Base-by-base conservation (phyloP, 2,113 vertebrate genomes). In the Chaenocephalus aceratus region DNA sequence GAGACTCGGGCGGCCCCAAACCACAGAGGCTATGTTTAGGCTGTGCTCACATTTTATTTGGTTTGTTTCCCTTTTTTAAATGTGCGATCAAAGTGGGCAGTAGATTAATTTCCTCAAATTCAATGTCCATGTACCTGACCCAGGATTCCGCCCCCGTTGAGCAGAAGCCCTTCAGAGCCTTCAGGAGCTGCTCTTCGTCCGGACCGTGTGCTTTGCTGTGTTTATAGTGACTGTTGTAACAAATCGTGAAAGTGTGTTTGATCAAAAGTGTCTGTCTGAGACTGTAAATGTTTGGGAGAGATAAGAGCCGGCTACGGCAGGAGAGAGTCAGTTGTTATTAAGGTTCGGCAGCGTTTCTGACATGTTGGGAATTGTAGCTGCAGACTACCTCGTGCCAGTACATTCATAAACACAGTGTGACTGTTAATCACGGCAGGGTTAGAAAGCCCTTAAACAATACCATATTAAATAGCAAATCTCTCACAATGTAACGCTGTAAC, bases 161-260 rank as follows among this genome's bases (percentile, higher is more conserved):
- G 26, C 16, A 8, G 61, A 14, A 10, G 57, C 30, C 18, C 34
- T 30, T 30, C 56, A 10, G 48, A 5, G 67, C 52, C 59, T 75
- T 60, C n/a, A 46, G 49, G 48, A 57, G 59, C 36, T 15, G 21
- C 21, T 36, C 34, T 53, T 21, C 26, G 46, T 67, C 36, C 26
- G 5, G 48, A 53, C 30, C 30, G 60, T 74, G 73, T 53, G 45
- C 57, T 85, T 80, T 80, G 51, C 63, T 54, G 59, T 82, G 51
- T 67, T 49, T 75, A 26, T 21, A 11, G 21, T 41, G 30, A 30
- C 3, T 30, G 2, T 26, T 26, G 26, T 26, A 30, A 30, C 30
- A 30, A 0, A 30, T 30, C 30, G 30, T 30, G 30, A 30, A 30
- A 30, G 30, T 30, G 30, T 30, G 16, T 72, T 59, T 26, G 59